Percentiles rank a stretch among this genome's conserved stretches.
Conservation (phyloP, 2,888 invertebrate genomes). For the Himalopsyche japonica region DNA sequence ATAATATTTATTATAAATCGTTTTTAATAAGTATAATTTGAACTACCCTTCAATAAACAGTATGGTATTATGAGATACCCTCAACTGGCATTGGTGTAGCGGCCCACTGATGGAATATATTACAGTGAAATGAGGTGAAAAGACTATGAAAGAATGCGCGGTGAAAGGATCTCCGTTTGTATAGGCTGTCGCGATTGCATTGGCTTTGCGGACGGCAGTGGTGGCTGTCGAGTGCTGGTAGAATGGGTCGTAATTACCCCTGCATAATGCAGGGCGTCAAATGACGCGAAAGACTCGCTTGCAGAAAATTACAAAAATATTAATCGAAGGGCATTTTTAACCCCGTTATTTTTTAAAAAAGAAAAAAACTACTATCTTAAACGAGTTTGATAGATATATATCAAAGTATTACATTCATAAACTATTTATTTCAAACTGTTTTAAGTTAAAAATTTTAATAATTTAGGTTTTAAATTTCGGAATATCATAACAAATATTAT, state of each 20-base stretch:
- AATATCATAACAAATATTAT: no score
- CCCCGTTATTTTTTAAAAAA: neutral
- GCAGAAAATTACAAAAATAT: neutral
- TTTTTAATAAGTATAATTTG: neutral
- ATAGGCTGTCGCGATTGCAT: neutral
- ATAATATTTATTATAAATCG: no score
- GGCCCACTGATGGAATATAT: slow-evolving; percentile 31
- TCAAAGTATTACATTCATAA: no score
- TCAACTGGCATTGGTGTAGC: neutral
- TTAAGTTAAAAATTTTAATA: no score
- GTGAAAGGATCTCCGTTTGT: slow-evolving; percentile 9
- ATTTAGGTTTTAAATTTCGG: no score
- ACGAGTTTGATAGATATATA: no score
- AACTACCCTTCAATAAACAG: slow-evolving; percentile 6
- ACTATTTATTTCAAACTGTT: no score
- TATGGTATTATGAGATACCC: neutral
- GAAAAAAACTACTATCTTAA: no score
- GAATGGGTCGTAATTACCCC: slow-evolving; percentile 17
- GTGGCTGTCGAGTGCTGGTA: neutral
- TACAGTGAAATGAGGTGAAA: slow-evolving; percentile 27
- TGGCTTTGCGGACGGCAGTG: neutral
- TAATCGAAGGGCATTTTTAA: neutral
- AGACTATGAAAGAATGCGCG: neutral
- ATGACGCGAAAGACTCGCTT: neutral
- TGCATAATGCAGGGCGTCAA: slow-evolving; percentile 17